Conservation (phyloP, 2,797 vertebrate species). For the Brachymystax lenok region DNA sequence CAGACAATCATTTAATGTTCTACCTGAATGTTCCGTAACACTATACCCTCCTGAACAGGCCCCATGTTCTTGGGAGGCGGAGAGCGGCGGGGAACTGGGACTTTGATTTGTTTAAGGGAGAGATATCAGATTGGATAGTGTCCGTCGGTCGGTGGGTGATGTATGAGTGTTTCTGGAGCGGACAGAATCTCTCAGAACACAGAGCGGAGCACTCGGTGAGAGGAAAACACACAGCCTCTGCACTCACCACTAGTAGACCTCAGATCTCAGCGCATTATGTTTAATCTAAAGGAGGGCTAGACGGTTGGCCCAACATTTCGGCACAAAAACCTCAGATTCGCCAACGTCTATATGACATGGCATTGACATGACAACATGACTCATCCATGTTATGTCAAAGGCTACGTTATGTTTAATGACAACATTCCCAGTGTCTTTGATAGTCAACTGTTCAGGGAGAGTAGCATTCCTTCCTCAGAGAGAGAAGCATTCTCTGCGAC, state of each 20-base stretch:
- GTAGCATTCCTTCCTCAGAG: neutral
- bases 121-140: slow-evolving; percentile 2
- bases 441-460: neutral
- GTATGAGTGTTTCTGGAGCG: neutral
- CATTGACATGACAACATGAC: neutral
- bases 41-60: neutral
- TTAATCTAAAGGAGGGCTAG: neutral
- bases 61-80: neutral
- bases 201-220: neutral
- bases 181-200: slow-evolving; percentile 37
- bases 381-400: neutral
- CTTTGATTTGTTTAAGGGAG: neutral
- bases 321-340: neutral
- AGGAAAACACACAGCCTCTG: neutral
- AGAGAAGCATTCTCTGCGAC: neutral
- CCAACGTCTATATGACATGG: neutral
- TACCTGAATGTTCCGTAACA: neutral
- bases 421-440: neutral
- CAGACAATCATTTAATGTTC: too few species aligned
- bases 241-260: neutral
- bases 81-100: neutral
- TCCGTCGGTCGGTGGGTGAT: slow-evolving; percentile 5
- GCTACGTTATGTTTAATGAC: neutral
- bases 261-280: neutral
- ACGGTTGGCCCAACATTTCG: neutral